phyloP scores from a whole-genome alignment of 2,113 vertebrate species.

The Periophthalmodon schlosseri region DNA sequence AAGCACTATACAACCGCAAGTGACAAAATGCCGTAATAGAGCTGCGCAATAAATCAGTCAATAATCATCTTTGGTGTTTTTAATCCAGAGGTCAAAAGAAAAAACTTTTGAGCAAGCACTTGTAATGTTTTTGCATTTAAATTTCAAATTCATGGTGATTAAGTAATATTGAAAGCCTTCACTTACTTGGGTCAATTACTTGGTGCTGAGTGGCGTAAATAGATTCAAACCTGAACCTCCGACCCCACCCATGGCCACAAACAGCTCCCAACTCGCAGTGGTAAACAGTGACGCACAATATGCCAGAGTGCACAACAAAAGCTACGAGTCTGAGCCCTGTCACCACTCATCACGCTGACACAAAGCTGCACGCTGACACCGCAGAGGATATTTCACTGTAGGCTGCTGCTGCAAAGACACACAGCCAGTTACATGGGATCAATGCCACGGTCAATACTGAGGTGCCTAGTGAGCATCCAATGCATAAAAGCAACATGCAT shows the following conservation, averaged over 20 bases:
- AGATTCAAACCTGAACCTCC: conserved; percentile 37
- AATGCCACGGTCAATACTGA: conserved; percentile 34
- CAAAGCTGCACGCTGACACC: conserved; percentile 37
- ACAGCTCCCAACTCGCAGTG: conserved; percentile 41
- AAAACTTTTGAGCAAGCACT: neutral
- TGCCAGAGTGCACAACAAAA: conserved; percentile 40
- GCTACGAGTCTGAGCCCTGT: conserved; percentile 43
- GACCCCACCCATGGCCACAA: conserved; percentile 30
- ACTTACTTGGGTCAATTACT: neutral
- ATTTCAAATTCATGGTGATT: too few species aligned
- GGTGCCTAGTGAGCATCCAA: conserved; percentile 11
- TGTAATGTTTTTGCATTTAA: neutral
- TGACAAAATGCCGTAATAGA: too few species aligned
- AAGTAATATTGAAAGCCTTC: too few species aligned
- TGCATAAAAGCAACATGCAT: conserved; percentile 20
- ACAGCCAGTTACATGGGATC: conserved; percentile 38
- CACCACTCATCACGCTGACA: conserved; percentile 45
- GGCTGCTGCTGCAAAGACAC: conserved; percentile 23
- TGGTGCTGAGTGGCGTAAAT: neutral
- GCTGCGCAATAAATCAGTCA: too few species aligned
- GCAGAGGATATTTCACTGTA: conserved; percentile 30
- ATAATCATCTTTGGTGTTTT: neutral
- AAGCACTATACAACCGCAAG: neutral
- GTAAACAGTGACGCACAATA: conserved; percentile 50
- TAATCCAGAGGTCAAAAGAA: neutral